Percentiles rank a stretch among this genome's conserved stretches.
Conservation (phyloP, 2,113 vertebrate genomes). For the Pao palembangensis region DNA sequence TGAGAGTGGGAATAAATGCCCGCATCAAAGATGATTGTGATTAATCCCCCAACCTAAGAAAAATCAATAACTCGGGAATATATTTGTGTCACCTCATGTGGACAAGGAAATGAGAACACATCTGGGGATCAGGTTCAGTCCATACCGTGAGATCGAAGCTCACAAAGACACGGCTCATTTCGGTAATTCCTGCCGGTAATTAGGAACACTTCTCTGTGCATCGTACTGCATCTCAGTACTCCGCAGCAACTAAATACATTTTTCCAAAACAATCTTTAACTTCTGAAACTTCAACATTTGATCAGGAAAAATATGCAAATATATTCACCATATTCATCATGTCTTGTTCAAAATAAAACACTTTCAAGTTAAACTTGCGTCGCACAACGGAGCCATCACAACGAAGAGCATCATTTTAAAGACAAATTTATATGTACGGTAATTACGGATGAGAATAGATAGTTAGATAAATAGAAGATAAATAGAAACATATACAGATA, state of each 20-base stretch:
- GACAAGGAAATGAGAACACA: constrained; percentile 35
- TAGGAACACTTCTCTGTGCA: constrained; percentile 22
- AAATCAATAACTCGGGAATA: constrained; percentile 73
- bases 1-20: constrained; percentile 62
- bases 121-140: constrained; percentile 39
- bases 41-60: constrained; percentile 65
- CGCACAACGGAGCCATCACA: background rate
- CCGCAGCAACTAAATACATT: constrained; percentile 17
- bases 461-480: too few relatives aligned
- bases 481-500: too few relatives aligned
- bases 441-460: too few relatives aligned
- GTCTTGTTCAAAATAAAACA: constrained; percentile 33
- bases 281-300: constrained; percentile 44
- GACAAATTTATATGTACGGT: too few relatives aligned
- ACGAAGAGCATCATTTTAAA: too few relatives aligned
- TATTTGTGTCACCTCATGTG: constrained; percentile 61
- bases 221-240: constrained; percentile 18
- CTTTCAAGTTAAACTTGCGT: constrained; percentile 14
- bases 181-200: constrained; percentile 38
- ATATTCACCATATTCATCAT: constrained; percentile 47
- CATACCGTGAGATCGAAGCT: constrained; percentile 44
- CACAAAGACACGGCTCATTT: constrained; percentile 20
- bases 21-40: constrained; percentile 69
- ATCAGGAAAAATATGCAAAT: constrained; percentile 59
- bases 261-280: constrained; percentile 38